A percentile compares a stretch with the other conserved stretches of the same genome.
Conservation (phyloP, 1,140 invertebrate genomes). For the Proctacanthus coquilletti region DNA sequence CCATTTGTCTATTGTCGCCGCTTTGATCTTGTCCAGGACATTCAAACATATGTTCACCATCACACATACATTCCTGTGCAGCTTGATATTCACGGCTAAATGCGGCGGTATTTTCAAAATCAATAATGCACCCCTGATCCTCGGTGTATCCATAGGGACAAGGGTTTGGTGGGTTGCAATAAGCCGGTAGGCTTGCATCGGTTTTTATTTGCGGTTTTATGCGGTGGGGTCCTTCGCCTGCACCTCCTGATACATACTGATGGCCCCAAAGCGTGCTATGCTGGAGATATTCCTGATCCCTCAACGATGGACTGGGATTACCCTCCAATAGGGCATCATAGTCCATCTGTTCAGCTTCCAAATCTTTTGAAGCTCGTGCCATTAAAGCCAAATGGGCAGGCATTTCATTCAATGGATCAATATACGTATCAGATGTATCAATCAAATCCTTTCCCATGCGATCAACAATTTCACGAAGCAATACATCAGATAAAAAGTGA, state of each 20-base stretch:
- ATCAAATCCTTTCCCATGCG: slow-evolving; percentile 34
- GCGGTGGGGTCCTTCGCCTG: slow-evolving; percentile 48
- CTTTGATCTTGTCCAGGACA: slow-evolving; percentile 43
- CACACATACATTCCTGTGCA: slow-evolving; percentile 91
- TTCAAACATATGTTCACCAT: slow-evolving; percentile 96
- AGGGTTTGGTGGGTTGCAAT: slow-evolving; percentile 98
- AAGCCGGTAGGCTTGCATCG: slow-evolving; percentile 85
- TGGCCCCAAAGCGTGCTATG: slow-evolving; percentile 78
- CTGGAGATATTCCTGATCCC: slow-evolving; percentile 80
- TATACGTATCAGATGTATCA: slow-evolving; percentile 31
- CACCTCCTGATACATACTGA: slow-evolving; percentile 61
- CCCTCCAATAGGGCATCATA: slow-evolving; percentile 33
- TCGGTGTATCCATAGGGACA: slow-evolving; percentile 79
- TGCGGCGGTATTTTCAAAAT: slow-evolving; percentile 90
- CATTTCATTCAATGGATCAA: slow-evolving; percentile 21
- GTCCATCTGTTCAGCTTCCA: slow-evolving; percentile 7
- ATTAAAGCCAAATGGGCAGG: slow-evolving; percentile 5
- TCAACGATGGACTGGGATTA: slow-evolving; percentile 49
- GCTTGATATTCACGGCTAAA: slow-evolving; percentile 91
- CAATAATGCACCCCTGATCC: slow-evolving; percentile 74
- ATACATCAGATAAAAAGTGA: slow-evolving; percentile 22
- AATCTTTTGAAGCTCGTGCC: slow-evolving; percentile 6
- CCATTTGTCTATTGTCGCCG: slow-evolving; percentile 12
- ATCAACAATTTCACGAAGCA: slow-evolving; percentile 38
- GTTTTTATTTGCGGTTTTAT: slow-evolving; percentile 68